phyloP scores from a whole-genome alignment of 2,113 vertebrate genomes.

The Tinamus guttatus region DNA sequence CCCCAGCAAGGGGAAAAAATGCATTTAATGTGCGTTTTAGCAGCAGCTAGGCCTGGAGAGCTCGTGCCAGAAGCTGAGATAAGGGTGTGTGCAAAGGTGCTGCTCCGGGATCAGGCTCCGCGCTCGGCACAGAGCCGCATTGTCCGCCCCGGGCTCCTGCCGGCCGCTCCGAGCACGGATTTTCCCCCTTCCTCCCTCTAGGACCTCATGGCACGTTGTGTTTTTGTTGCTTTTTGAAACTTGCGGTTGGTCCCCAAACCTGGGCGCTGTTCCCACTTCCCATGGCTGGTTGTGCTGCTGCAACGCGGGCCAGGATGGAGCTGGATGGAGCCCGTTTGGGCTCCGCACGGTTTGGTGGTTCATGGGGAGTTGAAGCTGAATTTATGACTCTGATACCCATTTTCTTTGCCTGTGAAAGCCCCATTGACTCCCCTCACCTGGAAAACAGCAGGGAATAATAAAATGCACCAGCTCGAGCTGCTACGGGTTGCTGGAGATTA shows the following conservation, averaged over 20 bases:
- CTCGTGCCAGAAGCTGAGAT: neutral
- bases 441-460: neutral
- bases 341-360: neutral
- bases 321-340: neutral
- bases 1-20: neutral
- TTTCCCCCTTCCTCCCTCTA: neutral
- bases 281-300: accelerated
- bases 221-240: neutral
- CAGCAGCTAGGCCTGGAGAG: neutral
- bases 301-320: accelerated
- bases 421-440: neutral
- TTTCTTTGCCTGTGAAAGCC: neutral
- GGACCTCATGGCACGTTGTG: neutral
- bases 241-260: neutral
- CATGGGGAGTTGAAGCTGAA: neutral
- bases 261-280: accelerated
- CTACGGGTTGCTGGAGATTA: accelerated
- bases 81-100: neutral
- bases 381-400: neutral
- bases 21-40: neutral
- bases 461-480: accelerated
- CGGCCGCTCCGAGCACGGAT: neutral
- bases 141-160: neutral
- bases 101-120: neutral
- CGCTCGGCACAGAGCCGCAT: neutral